A percentile compares a stretch with the other conserved stretches of the same genome.
Evolutionary conservation across 2,888 invertebrate genomes (phyloP).

Genomic region (Pycnomerus fuliginosus): DNA sequence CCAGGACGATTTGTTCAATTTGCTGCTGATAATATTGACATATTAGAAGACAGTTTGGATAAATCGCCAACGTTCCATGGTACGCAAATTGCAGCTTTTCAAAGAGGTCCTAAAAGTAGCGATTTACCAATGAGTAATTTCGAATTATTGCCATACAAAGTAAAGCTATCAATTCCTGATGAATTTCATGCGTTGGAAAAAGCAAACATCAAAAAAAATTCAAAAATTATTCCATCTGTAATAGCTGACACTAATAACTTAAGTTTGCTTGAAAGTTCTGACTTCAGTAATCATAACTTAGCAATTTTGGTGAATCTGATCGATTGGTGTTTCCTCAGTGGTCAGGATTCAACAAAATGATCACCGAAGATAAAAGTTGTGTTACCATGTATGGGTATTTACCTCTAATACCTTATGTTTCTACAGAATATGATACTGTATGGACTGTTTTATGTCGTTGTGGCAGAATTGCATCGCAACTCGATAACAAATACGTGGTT

Average conservation of each 20-base stretch:
- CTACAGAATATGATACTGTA: conserved; percentile 25
- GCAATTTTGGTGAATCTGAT: no score
- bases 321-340: conserved; percentile 19
- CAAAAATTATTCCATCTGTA: no score
- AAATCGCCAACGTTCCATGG: background rate
- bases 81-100: conserved; percentile 10
- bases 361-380: conserved; percentile 2
- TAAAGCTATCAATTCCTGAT: conserved; percentile 2
- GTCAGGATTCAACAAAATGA: conserved; percentile 13
- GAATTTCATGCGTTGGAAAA: conserved; percentile 6
- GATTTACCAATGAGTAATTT: background rate
- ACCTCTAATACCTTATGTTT: conserved; percentile 17
- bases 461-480: conserved; percentile 10
- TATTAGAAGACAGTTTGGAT: no score
- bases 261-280: no score
- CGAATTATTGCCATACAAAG: conserved; percentile 1
- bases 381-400: conserved; percentile 16
- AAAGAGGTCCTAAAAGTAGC: conserved; percentile 4
- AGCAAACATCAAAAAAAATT: conserved; percentile 5
- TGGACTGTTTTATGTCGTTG: conserved; percentile 17
- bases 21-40: no score
- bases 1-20: background rate
- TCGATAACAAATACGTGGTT: conserved; percentile 15
- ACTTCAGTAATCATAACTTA: no score
- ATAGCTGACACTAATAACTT: no score